Evolutionary conservation across 2,888 invertebrate species (phyloP).

Genomic region (Tromatobia lineatoria): DNA sequence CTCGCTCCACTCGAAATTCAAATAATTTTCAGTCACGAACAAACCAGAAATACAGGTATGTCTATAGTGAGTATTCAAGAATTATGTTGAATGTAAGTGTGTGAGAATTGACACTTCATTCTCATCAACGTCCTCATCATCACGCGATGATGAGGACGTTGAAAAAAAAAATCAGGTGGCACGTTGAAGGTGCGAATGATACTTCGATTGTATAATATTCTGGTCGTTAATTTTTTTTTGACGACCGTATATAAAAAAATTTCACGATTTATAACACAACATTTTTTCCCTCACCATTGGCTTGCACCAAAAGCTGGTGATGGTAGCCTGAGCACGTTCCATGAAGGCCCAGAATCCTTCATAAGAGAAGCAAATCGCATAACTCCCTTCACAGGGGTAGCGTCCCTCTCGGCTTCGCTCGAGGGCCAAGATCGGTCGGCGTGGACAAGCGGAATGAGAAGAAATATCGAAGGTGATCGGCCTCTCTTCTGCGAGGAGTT

Average conservation of each 20-base stretch:
- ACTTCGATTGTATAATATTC: conserved; percentile 18
- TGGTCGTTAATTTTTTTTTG: conserved; percentile 15
- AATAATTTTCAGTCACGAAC: not conserved
- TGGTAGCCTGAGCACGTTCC: conserved; percentile 55
- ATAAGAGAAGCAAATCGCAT: conserved; percentile 77
- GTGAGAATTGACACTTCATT: conserved; percentile 44
- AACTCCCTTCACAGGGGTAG: conserved; percentile 77
- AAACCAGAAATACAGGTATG: conserved; percentile 14
- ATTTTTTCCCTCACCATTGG: conserved; percentile 41
- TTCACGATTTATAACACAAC: conserved; percentile 25
- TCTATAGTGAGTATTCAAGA: not conserved
- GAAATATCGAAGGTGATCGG: conserved; percentile 85
- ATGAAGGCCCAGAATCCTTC: conserved; percentile 67
- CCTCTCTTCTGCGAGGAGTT: conserved; percentile 67
- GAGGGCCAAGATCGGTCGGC: conserved; percentile 43
- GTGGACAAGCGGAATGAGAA: conserved; percentile 78
- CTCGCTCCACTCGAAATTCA: conserved; percentile 10
- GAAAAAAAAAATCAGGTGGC: conserved; percentile 28
- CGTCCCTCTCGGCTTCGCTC: conserved; percentile 43
- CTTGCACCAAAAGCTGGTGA: conserved; percentile 10
- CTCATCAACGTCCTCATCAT: conserved; percentile 36
- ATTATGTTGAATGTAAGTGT: conserved; percentile 20
- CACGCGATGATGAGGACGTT: conserved; percentile 44
- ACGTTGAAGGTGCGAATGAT: conserved; percentile 38
- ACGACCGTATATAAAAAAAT: not conserved